Evolutionary conservation across 2,888 invertebrate genomes (phyloP).

Genomic region (Drosophila greeni): DNA sequence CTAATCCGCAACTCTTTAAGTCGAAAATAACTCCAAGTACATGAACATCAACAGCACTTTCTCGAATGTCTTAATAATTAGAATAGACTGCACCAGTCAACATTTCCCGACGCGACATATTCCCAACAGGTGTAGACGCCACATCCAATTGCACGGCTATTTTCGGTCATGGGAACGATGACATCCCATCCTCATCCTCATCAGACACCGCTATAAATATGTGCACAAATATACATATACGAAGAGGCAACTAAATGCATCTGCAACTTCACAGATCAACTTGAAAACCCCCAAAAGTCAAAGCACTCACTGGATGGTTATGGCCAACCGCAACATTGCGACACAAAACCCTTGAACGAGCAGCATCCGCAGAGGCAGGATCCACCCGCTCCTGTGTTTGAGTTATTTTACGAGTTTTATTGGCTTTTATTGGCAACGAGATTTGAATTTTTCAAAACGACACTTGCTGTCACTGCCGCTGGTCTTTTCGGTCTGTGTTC

Average conservation of each 20-base stretch:
- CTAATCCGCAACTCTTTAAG: not conserved
- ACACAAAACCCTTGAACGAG: conserved; percentile 65
- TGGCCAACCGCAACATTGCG: conserved; percentile 67
- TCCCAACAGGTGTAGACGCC: conserved; percentile 70
- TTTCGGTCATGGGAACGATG: conserved; percentile 42
- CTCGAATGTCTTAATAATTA: conserved; percentile 22
- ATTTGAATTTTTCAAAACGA: conserved; percentile 73
- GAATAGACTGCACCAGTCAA: conserved; percentile 20
- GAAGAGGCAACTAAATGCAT: conserved; percentile 28
- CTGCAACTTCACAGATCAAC: conserved; percentile 28
- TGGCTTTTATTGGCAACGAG: conserved; percentile 74
- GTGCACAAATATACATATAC: conserved; percentile 2
- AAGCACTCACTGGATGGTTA: conserved; percentile 35
- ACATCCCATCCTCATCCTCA: conserved; percentile 1
- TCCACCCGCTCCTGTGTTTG: conserved; percentile 47
- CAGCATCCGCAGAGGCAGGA: conserved; percentile 33
- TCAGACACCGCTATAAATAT: conserved; percentile 51
- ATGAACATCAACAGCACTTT: conserved; percentile 1
- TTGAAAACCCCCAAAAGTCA: conserved; percentile 21
- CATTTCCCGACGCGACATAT: conserved; percentile 54
- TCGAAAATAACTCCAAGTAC: not conserved
- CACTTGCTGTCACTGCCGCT: conserved; percentile 52
- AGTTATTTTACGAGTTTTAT: conserved; percentile 75
- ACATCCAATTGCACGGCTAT: conserved; percentile 41
- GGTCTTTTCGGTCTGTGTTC: conserved; percentile 35